Base-by-base conservation (phyloP, 2,797 vertebrate genomes). In the Denticeps clupeoides region DNA sequence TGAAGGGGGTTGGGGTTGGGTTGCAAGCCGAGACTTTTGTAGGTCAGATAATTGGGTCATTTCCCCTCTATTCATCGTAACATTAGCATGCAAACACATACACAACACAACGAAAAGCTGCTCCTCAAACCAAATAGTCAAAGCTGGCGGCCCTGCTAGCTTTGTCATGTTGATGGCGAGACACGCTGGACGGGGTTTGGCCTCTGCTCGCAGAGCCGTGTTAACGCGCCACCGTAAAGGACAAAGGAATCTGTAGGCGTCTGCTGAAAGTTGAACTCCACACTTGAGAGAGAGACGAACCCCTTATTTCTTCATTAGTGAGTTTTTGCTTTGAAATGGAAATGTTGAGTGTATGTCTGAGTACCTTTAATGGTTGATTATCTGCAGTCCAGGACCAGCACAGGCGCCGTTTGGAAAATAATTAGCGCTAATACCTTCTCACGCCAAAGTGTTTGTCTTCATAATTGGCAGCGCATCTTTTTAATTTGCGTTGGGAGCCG, bases 11-110 rank as follows among this genome's bases (percentile, higher is more conserved):
- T 35, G 8, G 5, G 16, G 33, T 5, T 10, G 18, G 18, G 16
- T 9, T 9, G 21, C 9, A 4, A 35, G 21, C 19, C 4, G 18
- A 35, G 35, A 35, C 38, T 69, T 82, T 84, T 84, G 69, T 79
- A 65, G 83, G 79, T 76, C 71, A 70, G 46, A 59, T 83, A 89
- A 85, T 85, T 75, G 68, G 78, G 80, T 78, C 64, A 47, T 66
- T 80, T 73, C 68, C 52, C 56, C 60, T 55, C 60, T 64, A 69
- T 74, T 83, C 73, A 68, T 72, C 71, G 64, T 58, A 33, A 60
- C 53, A 56, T 70, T 75, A 59, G 52, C 62, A 63, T 73, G 64
- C 79, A 65, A 80, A 73, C 70, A 72, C 57, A 55, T 60, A 11
- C 16, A 38, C 12, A 47, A 41, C 22, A 45, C 16, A 21, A 60